phyloP scores from a whole-genome alignment of 1,140 invertebrate species.

The Atopsyche davidsoni region DNA sequence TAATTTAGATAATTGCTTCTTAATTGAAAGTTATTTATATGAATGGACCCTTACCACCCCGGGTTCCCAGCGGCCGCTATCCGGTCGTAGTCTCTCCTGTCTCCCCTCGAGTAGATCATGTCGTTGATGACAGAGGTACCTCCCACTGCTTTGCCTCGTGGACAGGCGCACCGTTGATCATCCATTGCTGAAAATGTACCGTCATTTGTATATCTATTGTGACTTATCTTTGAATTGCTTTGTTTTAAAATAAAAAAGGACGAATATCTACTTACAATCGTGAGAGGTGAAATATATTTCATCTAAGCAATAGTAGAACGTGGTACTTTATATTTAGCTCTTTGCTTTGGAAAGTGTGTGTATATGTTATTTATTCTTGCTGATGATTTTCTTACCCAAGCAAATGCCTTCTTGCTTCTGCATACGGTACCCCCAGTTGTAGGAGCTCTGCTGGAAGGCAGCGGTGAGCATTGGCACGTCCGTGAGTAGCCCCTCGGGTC shows the following conservation, averaged over 20 bases:
- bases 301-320: no score
- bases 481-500: constrained; percentile 58
- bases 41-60: constrained; percentile 50
- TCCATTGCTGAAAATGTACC: constrained; percentile 48
- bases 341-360: no score
- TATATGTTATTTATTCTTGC: no score
- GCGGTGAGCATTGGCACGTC: constrained; percentile 59
- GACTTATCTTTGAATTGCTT: no score
- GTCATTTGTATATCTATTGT: no score
- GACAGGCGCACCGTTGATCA: constrained; percentile 50
- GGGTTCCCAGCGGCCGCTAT: constrained; percentile 64
- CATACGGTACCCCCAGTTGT: constrained; percentile 66
- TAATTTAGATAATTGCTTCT: not conserved
- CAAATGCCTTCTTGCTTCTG: constrained; percentile 57
- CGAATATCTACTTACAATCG: no score
- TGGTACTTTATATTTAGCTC: no score
- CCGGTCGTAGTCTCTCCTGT: constrained; percentile 66
- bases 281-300: no score
- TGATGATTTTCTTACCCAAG: no score
- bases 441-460: constrained; percentile 54
- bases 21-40: not conserved
- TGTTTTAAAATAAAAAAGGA: no score
- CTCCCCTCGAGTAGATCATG: constrained; percentile 85
- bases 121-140: constrained; percentile 77
- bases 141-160: constrained; percentile 60